phyloP scores from a whole-genome alignment of 2,888 invertebrate genomes.

The Melinaea menophilus region DNA sequence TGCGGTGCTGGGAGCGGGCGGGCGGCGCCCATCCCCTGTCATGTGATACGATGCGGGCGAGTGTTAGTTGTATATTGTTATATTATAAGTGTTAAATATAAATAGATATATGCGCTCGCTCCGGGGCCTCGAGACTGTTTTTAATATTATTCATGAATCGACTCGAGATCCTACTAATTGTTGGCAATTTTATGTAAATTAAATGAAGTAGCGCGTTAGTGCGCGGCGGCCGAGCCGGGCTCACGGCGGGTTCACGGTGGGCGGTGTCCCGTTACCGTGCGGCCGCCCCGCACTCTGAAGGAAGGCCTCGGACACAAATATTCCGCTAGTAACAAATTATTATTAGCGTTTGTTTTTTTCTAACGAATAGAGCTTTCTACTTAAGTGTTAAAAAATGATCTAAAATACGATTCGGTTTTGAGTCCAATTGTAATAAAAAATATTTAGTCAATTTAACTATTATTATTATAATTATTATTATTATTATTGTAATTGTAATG shows the following conservation, averaged over 20 bases:
- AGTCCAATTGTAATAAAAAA: constrained; percentile 59
- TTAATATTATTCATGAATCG: constrained; percentile 70
- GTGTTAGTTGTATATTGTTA: constrained; percentile 59
- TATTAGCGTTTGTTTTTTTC: constrained; percentile 52
- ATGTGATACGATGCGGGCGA: constrained; percentile 61
- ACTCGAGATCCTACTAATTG: constrained; percentile 40
- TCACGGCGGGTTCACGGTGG: no score
- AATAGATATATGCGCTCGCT: constrained; percentile 58
- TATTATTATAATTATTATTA: constrained; percentile 11
- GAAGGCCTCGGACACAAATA: constrained; percentile 49
- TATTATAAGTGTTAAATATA: constrained; percentile 69
- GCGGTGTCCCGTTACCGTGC: no score
- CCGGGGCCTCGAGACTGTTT: constrained; percentile 64
- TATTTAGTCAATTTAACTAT: constrained; percentile 65
- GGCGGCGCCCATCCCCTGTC: constrained; percentile 58
- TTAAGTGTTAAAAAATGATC: constrained; percentile 50
- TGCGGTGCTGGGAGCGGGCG: constrained; percentile 43
- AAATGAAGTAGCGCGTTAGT: constrained; percentile 35
- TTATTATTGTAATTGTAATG: constrained; percentile 33
- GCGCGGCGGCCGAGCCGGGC: no score
- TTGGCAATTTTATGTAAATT: constrained; percentile 11
- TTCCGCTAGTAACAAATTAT: constrained; percentile 47
- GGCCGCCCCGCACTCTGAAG: no score
- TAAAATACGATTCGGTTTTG: constrained; percentile 55
- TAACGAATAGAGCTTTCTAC: constrained; percentile 58